phyloP scores from a whole-genome alignment of 2,113 vertebrate species.

The Camarhynchus parvulus region DNA sequence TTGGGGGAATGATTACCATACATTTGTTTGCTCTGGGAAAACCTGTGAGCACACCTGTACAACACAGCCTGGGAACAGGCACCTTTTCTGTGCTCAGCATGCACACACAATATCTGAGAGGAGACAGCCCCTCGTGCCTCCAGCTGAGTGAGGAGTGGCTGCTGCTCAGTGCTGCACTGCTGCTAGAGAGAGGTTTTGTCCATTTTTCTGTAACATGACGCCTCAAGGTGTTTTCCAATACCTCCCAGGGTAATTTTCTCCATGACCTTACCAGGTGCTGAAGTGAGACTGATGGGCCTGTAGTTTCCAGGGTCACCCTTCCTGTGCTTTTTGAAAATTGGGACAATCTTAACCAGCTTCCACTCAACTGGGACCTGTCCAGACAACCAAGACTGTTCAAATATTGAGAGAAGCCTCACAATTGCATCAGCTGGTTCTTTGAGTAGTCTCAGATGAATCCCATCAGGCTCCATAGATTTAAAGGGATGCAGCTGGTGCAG shows the following conservation, averaged over 20 bases:
- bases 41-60: not conserved
- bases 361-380: not conserved
- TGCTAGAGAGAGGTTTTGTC: not conserved
- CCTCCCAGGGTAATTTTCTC: not conserved
- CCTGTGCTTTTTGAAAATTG: not conserved
- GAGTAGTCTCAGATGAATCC: not conserved
- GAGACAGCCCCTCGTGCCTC: not conserved
- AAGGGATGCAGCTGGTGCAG: not conserved
- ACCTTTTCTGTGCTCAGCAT: not conserved
- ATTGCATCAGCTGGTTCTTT: not conserved
- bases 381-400: not conserved
- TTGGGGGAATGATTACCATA: not conserved
- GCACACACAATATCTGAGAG: too few species aligned
- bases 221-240: not conserved
- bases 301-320: not conserved
- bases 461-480: not conserved
- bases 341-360: not conserved
- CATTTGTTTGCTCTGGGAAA: too few species aligned
- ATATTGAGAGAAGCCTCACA: not conserved
- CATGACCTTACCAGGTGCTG: not conserved
- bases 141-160: not conserved
- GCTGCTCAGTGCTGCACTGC: not conserved
- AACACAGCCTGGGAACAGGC: fast-evolving
- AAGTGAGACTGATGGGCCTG: not conserved
- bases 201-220: not conserved